Evolutionary conservation across 2,888 invertebrate species (phyloP), one percentile per base, ranked within the genome.

Genomic region (Prenolepis imparis): DNA sequence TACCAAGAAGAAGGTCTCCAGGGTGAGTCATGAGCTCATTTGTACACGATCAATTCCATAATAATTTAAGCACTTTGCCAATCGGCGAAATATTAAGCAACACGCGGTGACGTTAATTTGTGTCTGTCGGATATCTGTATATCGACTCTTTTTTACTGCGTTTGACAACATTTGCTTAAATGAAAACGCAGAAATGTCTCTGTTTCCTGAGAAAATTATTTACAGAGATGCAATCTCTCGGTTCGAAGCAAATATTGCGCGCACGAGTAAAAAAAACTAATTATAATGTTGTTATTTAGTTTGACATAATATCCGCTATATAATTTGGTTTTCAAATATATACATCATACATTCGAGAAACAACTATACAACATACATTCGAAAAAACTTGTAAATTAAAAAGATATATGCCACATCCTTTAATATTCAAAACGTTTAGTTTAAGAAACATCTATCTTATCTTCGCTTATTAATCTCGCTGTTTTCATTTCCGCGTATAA

Each of bases 1-100:
- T 75, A 92, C 94, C 11, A 94, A 94, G 91, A 95, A 95, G 87
- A 95, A 95, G 91, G 94, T 95, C 11, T 94, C 94, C 4, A 93
- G 94, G 91, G 94, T 94, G 80, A 93, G 94, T 94, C 78, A 63
- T 41, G 18, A 36, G 11, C 59, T 28, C 44, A 55, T 81, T 75
- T 73, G 15, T 48, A 80, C 67, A 8, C 67, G 44, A 73, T 80
- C 24, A 28, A 15, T 28, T 72, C 32, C 12, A 32, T 72, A 59
- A 80, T 36, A 73, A n/a, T n/a, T n/a, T n/a, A n/a, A 73, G 44
- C 21, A 44, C 32, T 61, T 78, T 21, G 21, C 52, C 52, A 39
- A 82, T 57, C 81, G 64, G 48, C 12, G 18, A 59, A 80, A 73
- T 59, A n/a, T 80, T 78, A 73, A 78, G 72, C 41, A 78, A 70